phyloP scores from a whole-genome alignment of 2,797 vertebrate species.

The Spinus pinus region DNA sequence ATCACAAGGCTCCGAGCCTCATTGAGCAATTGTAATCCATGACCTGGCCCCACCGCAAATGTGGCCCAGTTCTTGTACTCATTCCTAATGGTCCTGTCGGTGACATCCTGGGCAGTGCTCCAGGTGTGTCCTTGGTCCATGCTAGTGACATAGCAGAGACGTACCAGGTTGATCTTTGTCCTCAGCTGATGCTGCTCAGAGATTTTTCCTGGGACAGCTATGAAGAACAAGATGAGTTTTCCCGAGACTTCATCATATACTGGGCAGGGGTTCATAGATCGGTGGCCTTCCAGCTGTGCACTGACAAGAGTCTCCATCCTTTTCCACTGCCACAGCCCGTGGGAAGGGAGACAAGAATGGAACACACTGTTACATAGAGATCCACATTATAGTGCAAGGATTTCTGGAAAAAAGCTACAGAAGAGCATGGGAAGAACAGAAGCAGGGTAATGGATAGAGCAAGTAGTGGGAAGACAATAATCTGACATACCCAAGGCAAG shows the following conservation, averaged over 20 bases:
- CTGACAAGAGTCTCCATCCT: constrained; percentile 34
- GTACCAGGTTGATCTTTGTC: constrained; percentile 50
- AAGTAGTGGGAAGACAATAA: neutral
- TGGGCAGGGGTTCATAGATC: constrained; percentile 76
- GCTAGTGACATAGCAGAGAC: constrained; percentile 69
- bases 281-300: constrained; percentile 59
- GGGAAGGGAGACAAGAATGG: constrained; percentile 4
- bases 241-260: constrained; percentile 53
- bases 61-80: constrained; percentile 70
- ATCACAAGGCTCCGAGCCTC: constrained; percentile 54
- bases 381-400: accelerated
- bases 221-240: constrained; percentile 75
- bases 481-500: accelerated
- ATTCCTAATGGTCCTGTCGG: neutral
- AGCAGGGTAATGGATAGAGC: neutral
- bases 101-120: constrained; percentile 58
- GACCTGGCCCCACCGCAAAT: constrained; percentile 72
- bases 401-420: neutral
- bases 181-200: constrained; percentile 70
- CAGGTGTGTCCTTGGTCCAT: constrained; percentile 64
- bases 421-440: neutral
- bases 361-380: neutral
- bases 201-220: constrained; percentile 42
- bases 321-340: constrained; percentile 50
- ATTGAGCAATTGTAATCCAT: constrained; percentile 60